Percentiles rank a stretch among this genome's conserved stretches.
phyloP scores from a whole-genome alignment of 2,888 invertebrate species.

The Papilio gigon region DNA sequence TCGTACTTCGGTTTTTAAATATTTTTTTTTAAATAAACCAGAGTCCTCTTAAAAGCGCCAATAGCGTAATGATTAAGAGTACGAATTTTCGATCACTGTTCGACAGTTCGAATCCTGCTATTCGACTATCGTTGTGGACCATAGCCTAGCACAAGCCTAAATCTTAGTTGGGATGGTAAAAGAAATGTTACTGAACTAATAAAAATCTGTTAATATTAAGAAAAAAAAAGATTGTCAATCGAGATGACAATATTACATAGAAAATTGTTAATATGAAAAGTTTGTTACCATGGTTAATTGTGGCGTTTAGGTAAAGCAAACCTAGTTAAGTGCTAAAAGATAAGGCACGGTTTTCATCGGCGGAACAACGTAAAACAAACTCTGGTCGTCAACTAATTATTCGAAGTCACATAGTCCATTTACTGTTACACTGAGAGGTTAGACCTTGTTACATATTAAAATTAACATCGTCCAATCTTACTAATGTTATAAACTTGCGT shows the following conservation, averaged over 20 bases:
- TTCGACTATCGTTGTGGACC: no score
- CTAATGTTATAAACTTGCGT: no score
- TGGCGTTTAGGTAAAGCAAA: conserved; percentile 22
- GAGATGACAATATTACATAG: neutral
- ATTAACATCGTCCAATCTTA: neutral
- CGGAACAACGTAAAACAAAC: conserved; percentile 34
- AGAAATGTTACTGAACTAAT: no score
- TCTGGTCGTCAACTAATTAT: conserved; percentile 35
- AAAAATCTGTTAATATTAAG: neutral
- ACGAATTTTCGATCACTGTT: no score
- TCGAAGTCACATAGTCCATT: conserved; percentile 37
- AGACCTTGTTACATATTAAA: conserved; percentile 14
- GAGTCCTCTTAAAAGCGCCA: no score
- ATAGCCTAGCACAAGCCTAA: no score
- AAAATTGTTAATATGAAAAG: neutral
- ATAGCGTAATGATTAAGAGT: no score
- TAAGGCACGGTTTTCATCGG: conserved; percentile 34
- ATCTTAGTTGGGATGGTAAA: no score
- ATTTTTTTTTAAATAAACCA: no score
- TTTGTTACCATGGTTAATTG: conserved; percentile 22
- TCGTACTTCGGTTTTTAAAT: no score
- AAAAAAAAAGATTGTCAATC: neutral
- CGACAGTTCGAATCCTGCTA: no score
- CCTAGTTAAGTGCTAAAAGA: conserved; percentile 30
- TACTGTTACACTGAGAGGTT: conserved; percentile 29